phyloP scores from a whole-genome alignment of 2,113 vertebrate genomes.

The Mus spicilegus region DNA sequence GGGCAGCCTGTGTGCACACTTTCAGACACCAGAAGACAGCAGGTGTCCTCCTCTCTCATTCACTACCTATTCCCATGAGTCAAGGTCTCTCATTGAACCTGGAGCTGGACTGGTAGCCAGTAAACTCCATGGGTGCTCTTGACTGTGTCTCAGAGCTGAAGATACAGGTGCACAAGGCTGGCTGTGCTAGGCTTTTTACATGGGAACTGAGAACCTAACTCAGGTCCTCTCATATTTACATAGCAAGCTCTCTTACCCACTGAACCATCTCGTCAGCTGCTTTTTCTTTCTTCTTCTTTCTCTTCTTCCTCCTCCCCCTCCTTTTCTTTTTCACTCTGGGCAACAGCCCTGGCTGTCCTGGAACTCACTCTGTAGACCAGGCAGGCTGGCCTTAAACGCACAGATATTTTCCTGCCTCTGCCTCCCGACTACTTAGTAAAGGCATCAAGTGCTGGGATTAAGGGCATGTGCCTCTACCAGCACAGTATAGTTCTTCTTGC shows the following conservation, averaged over 20 bases:
- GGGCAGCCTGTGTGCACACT: no score
- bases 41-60: neutral
- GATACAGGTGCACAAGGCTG: neutral
- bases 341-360: neutral
- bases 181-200: neutral
- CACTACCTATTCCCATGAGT: neutral
- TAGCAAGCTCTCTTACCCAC: neutral
- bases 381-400: no score
- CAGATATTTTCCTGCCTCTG: no score
- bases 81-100: neutral
- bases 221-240: neutral
- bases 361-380: no score
- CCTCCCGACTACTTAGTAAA: no score
- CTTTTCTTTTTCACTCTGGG: neutral
- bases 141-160: neutral
- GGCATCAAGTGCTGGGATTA: no score
- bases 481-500: no score
- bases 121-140: neutral
- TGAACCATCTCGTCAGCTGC: neutral
- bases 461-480: no score
- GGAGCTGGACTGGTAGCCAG: neutral
- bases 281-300: neutral
- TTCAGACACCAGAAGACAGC: neutral
- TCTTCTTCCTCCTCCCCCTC: neutral
- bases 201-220: neutral